Percentiles rank a stretch among this genome's conserved stretches.
phyloP scores from a whole-genome alignment of 2,113 vertebrate species.

The Notiomystis cincta region DNA sequence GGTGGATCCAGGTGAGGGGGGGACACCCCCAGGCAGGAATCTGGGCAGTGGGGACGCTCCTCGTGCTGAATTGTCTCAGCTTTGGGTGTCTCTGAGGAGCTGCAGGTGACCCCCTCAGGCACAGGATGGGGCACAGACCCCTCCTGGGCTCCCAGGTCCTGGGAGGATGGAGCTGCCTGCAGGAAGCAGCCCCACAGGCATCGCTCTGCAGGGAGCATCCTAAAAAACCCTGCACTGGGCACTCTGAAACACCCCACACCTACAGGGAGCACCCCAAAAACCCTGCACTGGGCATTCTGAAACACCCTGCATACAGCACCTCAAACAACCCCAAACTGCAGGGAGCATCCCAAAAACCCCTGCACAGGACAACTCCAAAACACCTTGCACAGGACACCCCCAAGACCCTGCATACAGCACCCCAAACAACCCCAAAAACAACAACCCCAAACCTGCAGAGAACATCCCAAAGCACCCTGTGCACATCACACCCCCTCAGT shows the following conservation, averaged over 20 bases:
- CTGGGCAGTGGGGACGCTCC: accelerated
- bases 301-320: not conserved
- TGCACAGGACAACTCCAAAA: not conserved
- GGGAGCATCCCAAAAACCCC: too few relatives aligned
- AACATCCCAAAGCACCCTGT: not conserved
- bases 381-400: too few relatives aligned
- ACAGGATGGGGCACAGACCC: accelerated
- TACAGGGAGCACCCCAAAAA: too few relatives aligned
- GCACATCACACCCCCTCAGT: too few relatives aligned
- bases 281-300: not conserved
- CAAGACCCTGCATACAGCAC: not conserved
- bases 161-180: not conserved
- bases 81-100: too few relatives aligned
- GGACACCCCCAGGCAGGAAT: accelerated
- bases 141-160: accelerated
- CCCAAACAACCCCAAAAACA: not conserved
- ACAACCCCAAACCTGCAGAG: not conserved
- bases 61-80: accelerated
- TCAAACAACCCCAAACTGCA: not conserved
- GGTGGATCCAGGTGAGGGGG: accelerated
- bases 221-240: not conserved
- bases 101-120: too few relatives aligned
- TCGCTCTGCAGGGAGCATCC: accelerated
- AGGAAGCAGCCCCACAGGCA: accelerated
- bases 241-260: not conserved